Percentiles rank a stretch among this genome's conserved stretches.
phyloP scores from a whole-genome alignment of 1,140 invertebrate genomes.

The Himalopsyche phryganea region DNA sequence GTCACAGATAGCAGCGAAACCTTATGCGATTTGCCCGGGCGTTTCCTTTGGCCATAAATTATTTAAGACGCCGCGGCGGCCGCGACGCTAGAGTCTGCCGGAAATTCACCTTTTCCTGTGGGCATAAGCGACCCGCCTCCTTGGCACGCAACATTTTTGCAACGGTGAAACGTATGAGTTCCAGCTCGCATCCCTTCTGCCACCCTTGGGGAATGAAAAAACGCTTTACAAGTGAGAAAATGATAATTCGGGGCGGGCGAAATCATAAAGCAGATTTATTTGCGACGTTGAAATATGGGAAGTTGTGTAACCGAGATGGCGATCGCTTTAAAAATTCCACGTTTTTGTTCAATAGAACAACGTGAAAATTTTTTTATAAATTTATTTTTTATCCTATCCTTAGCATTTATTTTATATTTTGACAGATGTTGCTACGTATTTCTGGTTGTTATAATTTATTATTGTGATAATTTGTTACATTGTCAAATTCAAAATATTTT shows the following conservation, averaged over 20 bases:
- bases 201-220: slow-evolving; percentile 6
- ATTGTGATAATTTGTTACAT: too few relatives aligned
- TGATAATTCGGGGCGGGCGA: slow-evolving; percentile 16
- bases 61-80: slow-evolving; percentile 21
- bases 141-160: slow-evolving; percentile 24
- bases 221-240: slow-evolving; percentile 20
- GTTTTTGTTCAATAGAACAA: too few relatives aligned
- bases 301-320: neutral
- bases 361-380: too few relatives aligned
- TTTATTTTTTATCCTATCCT: too few relatives aligned
- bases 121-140: slow-evolving; percentile 8
- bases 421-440: too few relatives aligned
- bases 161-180: neutral
- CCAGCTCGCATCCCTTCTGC: too few relatives aligned
- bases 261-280: slow-evolving; percentile 10
- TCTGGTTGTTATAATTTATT: too few relatives aligned
- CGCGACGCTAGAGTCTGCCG: slow-evolving; percentile 16
- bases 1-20: neutral
- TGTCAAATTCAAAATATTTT: too few relatives aligned
- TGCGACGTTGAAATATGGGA: neutral
- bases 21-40: slow-evolving; percentile 25
- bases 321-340: too few relatives aligned
- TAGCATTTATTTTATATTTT: too few relatives aligned
- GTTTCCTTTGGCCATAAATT: slow-evolving; percentile 30
- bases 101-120: slow-evolving; percentile 33